phyloP scores from a whole-genome alignment of 2,797 vertebrate genomes.

The Cephalopachus bancanus region DNA sequence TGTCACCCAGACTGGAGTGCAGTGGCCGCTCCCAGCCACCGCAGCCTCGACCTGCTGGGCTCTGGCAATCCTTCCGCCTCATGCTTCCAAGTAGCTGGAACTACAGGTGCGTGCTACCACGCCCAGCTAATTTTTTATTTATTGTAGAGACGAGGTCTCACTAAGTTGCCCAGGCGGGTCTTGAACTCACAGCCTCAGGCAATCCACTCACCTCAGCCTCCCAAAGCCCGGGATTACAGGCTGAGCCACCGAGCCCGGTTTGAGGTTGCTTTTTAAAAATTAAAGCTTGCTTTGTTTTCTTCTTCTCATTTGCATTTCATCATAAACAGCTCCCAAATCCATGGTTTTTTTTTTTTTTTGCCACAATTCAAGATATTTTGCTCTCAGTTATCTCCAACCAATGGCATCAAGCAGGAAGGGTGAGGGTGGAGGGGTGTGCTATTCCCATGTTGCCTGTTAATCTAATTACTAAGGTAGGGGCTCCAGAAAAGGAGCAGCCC shows the following conservation, averaged over 20 bases:
- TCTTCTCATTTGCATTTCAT: constrained; percentile 79
- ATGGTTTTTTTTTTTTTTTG: constrained; percentile 76
- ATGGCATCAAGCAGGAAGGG: not conserved
- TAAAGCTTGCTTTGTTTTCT: constrained; percentile 78
- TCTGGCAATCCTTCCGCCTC: no score
- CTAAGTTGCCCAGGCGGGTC: no score
- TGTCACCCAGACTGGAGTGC: no score
- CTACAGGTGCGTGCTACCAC: no score
- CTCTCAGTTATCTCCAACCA: constrained; percentile 77
- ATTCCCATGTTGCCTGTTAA: constrained; percentile 90
- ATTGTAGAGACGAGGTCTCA: no score
- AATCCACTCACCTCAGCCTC: no score
- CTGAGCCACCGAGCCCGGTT: not conserved
- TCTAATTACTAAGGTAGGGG: constrained; percentile 91
- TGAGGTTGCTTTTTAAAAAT: constrained; percentile 55
- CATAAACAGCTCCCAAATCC: constrained; percentile 9
- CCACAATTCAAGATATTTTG: constrained; percentile 81
- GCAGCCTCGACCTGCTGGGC: no score
- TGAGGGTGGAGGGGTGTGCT: constrained; percentile 67
- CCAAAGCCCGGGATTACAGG: no score
- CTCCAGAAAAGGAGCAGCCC: constrained; percentile 87
- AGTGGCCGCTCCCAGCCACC: no score
- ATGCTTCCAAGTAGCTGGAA: no score
- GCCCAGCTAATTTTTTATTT: no score
- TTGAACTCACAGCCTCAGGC: no score